phyloP scores from a whole-genome alignment of 2,888 invertebrate genomes.

The Ectemnius continuus region DNA sequence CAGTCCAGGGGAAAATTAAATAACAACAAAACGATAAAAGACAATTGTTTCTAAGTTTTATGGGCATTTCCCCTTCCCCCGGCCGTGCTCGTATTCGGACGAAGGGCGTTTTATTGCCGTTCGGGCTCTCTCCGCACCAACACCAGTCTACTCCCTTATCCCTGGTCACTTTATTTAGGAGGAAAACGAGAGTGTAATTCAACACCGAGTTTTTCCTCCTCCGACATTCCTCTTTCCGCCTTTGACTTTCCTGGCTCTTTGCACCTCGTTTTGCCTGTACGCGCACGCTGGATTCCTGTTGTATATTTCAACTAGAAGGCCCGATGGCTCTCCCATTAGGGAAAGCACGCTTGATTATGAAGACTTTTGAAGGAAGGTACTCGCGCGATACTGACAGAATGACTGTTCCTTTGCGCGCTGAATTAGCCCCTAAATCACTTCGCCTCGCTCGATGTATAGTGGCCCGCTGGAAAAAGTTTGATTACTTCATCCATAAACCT shows the following conservation, averaged over 20 bases:
- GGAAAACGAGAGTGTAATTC: conserved; percentile 57
- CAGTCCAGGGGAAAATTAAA: conserved; percentile 75
- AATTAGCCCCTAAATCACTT: neutral
- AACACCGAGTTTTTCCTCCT: conserved; percentile 21
- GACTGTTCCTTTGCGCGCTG: neutral
- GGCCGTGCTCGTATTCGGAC: conserved; percentile 65
- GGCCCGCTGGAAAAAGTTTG: conserved; percentile 19
- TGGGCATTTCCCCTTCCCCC: conserved; percentile 65
- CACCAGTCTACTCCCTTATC: conserved; percentile 46
- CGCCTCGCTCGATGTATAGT: neutral
- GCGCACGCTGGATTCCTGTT: neutral
- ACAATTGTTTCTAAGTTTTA: conserved; percentile 79
- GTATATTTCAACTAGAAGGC: conserved; percentile 1
- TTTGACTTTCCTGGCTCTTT: neutral
- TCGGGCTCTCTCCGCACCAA: conserved; percentile 54
- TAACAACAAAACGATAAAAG: conserved; percentile 79
- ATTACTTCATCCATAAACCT: conserved; percentile 33
- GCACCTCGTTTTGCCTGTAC: neutral
- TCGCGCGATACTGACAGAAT: neutral
- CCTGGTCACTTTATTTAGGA: conserved; percentile 70
- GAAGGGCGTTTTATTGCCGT: conserved; percentile 63
- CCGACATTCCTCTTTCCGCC: neutral
- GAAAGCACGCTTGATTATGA: conserved; percentile 1
- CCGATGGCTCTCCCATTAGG: neutral
- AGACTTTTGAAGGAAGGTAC: conserved; percentile 8